A percentile compares a stretch with the other conserved stretches of the same genome.
These are phyloP conservation scores for Amblyjoppa proteus DNA, from an alignment of 2,888 invertebrate species.

Conservation along the genomic window DNA sequence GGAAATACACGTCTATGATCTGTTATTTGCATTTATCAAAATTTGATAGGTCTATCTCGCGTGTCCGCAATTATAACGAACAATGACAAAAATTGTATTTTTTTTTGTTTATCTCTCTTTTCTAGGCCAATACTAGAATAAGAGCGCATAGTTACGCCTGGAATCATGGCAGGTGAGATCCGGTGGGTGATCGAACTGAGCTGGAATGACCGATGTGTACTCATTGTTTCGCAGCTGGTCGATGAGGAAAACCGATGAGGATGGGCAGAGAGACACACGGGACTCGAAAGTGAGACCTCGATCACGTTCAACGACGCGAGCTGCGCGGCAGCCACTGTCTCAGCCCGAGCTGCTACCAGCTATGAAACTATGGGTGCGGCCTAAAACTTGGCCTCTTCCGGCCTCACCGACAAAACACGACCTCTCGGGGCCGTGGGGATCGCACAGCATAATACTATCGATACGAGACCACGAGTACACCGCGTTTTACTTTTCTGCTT, in stretches of 20 bases:
- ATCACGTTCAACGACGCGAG: constrained; percentile 75
- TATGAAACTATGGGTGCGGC: constrained; percentile 57
- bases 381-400: constrained; percentile 62
- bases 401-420: constrained; percentile 33
- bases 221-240: constrained; percentile 26
- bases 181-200: constrained; percentile 26
- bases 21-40: too few relatives aligned
- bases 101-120: neutral
- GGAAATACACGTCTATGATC: neutral
- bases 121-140: constrained; percentile 22
- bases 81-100: neutral
- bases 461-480: constrained; percentile 3
- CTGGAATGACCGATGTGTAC: constrained; percentile 25
- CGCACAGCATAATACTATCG: neutral
- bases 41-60: too few relatives aligned
- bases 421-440: constrained; percentile 37
- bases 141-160: constrained; percentile 15
- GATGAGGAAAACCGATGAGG: constrained; percentile 28
- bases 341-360: constrained; percentile 43
- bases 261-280: constrained; percentile 61
- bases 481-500: constrained; percentile 26
- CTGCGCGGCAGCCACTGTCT: constrained; percentile 49
- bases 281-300: constrained; percentile 81
- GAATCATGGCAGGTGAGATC: constrained; percentile 26
- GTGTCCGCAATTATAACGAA: neutral